phyloP scores from a whole-genome alignment of 2,888 invertebrate species.

The Watsonalla binaria region DNA sequence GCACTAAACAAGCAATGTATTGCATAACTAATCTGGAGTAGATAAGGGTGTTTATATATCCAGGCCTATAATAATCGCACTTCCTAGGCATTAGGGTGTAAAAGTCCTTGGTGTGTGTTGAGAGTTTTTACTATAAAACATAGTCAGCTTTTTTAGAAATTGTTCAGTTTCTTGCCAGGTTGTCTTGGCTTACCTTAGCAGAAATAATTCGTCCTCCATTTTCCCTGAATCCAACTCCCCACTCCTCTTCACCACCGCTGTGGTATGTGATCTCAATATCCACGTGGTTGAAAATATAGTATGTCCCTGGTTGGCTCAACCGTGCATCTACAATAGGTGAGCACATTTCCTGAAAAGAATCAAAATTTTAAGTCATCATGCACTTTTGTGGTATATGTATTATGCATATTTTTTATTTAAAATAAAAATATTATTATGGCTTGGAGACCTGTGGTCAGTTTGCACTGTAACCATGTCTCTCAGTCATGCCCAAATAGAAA shows the following conservation, averaged over 20 bases:
- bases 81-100: neutral
- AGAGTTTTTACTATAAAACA: too few relatives aligned
- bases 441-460: too few relatives aligned
- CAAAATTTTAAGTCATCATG: too few relatives aligned
- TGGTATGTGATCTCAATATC: conserved; percentile 96
- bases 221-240: conserved; percentile 87
- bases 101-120: too few relatives aligned
- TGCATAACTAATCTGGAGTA: neutral
- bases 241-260: conserved; percentile 91
- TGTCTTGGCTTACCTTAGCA: conserved; percentile 82
- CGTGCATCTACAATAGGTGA: conserved; percentile 75
- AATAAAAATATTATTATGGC: neutral
- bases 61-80: neutral
- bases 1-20: too few relatives aligned
- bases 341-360: conserved; percentile 68
- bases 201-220: conserved; percentile 93
- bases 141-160: too few relatives aligned
- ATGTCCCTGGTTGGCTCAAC: conserved; percentile 83
- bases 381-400: neutral
- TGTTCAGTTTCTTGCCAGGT: too few relatives aligned
- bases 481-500: too few relatives aligned
- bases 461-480: too few relatives aligned
- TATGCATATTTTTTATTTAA: too few relatives aligned
- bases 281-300: conserved; percentile 98
- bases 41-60: neutral